A percentile compares a stretch with the other conserved stretches of the same genome.
These are phyloP conservation scores for Melanotaenia boesemani DNA, from an alignment of 2,797 vertebrate genomes.

Conservation along the genomic window DNA sequence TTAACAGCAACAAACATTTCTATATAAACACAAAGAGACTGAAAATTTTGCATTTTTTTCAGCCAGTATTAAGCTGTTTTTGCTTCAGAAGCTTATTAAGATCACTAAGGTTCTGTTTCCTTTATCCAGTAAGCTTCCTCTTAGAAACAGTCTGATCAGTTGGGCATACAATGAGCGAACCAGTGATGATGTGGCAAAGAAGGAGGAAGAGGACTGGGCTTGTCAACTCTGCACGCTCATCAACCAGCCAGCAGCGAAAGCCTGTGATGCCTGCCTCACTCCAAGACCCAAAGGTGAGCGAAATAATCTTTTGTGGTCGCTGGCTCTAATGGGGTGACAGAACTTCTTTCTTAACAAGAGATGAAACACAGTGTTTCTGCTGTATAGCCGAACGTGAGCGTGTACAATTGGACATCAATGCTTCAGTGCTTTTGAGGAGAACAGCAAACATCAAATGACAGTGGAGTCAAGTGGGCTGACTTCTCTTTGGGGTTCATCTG, in stretches of 20 bases:
- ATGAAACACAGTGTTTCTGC: conserved; percentile 39
- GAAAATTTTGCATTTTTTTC: neutral
- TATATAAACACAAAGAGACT: neutral
- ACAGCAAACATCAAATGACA: conserved; percentile 23
- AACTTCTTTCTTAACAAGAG: conserved; percentile 48
- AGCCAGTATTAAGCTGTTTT: neutral
- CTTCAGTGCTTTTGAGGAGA: conserved; percentile 43
- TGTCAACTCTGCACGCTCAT: conserved; percentile 90
- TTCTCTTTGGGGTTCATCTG: conserved; percentile 25
- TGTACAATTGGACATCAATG: conserved; percentile 11
- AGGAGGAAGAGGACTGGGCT: conserved; percentile 90
- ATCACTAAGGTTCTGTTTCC: neutral
- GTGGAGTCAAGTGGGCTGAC: conserved; percentile 20
- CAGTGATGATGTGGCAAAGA: conserved; percentile 79
- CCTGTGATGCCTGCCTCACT: conserved; percentile 91
- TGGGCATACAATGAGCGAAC: conserved; percentile 74
- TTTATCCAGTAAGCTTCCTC: conserved; percentile 84
- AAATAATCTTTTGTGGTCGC: conserved; percentile 35
- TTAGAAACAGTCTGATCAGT: conserved; percentile 81
- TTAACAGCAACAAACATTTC: neutral
- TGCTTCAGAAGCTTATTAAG: conserved; percentile 11
- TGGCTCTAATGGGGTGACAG: conserved; percentile 43
- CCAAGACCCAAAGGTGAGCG: conserved; percentile 86
- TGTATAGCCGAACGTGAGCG: conserved; percentile 28
- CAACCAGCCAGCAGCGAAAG: conserved; percentile 85